These are phyloP conservation scores for Mimumesa dahlbomi DNA, from an alignment of 2,888 invertebrate genomes.

Conservation along the genomic window DNA sequence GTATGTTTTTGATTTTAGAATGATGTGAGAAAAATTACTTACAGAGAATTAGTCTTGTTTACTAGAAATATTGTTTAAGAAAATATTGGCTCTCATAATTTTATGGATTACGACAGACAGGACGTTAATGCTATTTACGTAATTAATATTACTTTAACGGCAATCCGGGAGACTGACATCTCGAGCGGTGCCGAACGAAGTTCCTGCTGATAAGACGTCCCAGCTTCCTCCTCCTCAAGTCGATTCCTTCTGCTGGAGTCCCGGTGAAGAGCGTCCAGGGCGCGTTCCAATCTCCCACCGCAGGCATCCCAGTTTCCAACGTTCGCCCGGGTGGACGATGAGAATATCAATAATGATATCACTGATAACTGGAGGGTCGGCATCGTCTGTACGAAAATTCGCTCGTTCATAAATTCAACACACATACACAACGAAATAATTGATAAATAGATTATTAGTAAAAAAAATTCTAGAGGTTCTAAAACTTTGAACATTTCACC, in stretches of 20 bases:
- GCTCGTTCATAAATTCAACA: neutral
- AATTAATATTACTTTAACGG: slow-evolving; percentile 70
- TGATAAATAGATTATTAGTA: too few relatives aligned
- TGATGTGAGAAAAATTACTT: too few relatives aligned
- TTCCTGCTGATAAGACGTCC: slow-evolving; percentile 72
- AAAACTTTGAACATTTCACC: too few relatives aligned
- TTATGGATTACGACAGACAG: too few relatives aligned
- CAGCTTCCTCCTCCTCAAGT: slow-evolving; percentile 70
- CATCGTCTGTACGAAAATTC: slow-evolving; percentile 54
- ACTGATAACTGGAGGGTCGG: slow-evolving; percentile 34
- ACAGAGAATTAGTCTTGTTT: too few relatives aligned
- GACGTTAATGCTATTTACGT: neutral
- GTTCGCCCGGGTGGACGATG: slow-evolving; percentile 45
- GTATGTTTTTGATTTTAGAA: too few relatives aligned
- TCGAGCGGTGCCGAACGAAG: slow-evolving; percentile 75
- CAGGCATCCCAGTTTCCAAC: slow-evolving; percentile 71
- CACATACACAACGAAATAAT: neutral
- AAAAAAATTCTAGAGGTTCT: too few relatives aligned
- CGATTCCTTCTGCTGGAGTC: slow-evolving; percentile 70
- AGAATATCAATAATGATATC: slow-evolving; percentile 52
- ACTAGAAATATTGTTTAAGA: too few relatives aligned
- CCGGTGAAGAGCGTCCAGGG: slow-evolving; percentile 73
- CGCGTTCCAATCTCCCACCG: slow-evolving; percentile 75
- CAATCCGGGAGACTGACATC: slow-evolving; percentile 73
- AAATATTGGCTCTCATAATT: too few relatives aligned